Base-by-base conservation (phyloP, 2,113 vertebrate species). In the Noturus placidus region DNA sequence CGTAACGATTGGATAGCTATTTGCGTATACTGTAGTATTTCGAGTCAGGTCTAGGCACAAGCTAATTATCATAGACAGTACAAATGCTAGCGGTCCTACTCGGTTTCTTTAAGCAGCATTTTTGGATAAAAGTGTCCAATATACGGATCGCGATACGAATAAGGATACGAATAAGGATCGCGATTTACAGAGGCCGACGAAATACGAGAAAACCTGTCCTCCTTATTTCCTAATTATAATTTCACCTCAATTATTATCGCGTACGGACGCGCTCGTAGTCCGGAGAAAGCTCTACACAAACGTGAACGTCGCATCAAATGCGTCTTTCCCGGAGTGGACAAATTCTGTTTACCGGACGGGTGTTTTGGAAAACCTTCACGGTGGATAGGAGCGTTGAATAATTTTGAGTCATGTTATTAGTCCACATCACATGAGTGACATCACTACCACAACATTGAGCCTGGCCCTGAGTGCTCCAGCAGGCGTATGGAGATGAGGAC, bases 161-260 rank as follows among this genome's bases (percentile, higher is more conserved):
- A n/a, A n/a, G n/a, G n/a, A n/a, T n/a, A n/a, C n/a, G n/a, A n/a
- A n/a, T n/a, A n/a, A n/a, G 57, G 56, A 70, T 17, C 54, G 13
- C 84, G 72, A 92, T 76, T 92, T 6, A 80, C 52, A 74, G 69
- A 1, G 74, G 52, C 76, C 65, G 84, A 54, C 33, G 59, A 79
- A 90, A 76, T 63, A 65, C 50, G 54, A 50, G 27, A 30, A 30
- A 54, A 17, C 87, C 87, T 87, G 54, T 70, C 81, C 88, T 88
- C 52, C 3, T 82, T 25, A 67, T 90, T 90, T 81, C 22, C 42
- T 90, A 91, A 91, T 90, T 65, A 89, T 35, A 90, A 46, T 46
- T 83, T 91, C 87, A 91, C 88, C 80, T 65, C 25, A 9, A 52
- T 67, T 46, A 30, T 67, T 30, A 50, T 50, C 1, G 11, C 10